A percentile compares a stretch with the other conserved stretches of the same genome.
Evolutionary conservation across 2,113 vertebrate genomes (phyloP).

Genomic region (Opisthocomus hoazin): DNA sequence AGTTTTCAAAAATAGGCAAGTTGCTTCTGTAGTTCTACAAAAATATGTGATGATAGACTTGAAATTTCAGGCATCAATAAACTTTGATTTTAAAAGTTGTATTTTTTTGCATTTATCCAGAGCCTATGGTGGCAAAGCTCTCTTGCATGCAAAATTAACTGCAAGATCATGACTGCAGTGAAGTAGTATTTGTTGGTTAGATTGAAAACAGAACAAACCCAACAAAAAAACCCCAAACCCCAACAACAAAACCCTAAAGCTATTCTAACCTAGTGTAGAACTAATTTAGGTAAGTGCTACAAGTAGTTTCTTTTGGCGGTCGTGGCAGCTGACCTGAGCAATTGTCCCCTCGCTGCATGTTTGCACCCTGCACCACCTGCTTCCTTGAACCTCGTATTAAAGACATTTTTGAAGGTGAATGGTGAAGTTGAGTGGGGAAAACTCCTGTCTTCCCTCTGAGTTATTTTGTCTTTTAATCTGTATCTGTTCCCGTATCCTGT

Average conservation of each 20-base stretch:
- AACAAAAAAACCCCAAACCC: too few species aligned
- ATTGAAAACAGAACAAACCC: neutral
- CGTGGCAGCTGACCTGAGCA: neutral
- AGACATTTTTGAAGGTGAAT: neutral
- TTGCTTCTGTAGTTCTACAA: neutral
- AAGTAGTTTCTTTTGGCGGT: neutral
- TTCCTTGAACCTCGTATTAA: neutral
- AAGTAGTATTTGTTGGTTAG: neutral
- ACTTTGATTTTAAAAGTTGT: neutral
- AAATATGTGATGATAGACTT: neutral
- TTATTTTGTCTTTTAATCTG: neutral
- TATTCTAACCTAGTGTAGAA: neutral
- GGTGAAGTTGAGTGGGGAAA: neutral
- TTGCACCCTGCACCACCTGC: neutral
- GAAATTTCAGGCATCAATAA: neutral
- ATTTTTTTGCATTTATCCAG: neutral
- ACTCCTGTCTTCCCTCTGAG: neutral
- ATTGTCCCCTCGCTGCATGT: neutral
- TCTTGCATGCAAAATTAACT: neutral
- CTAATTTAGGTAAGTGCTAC: neutral
- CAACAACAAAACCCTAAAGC: neutral
- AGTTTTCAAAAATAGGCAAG: neutral
- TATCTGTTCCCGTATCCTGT: neutral
- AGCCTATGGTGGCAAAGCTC: neutral
- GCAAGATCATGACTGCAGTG: neutral